A percentile compares a stretch with the other conserved stretches of the same genome.
phyloP scores from a whole-genome alignment of 1,140 invertebrate species.

The Drosophila sulfurigaster region DNA sequence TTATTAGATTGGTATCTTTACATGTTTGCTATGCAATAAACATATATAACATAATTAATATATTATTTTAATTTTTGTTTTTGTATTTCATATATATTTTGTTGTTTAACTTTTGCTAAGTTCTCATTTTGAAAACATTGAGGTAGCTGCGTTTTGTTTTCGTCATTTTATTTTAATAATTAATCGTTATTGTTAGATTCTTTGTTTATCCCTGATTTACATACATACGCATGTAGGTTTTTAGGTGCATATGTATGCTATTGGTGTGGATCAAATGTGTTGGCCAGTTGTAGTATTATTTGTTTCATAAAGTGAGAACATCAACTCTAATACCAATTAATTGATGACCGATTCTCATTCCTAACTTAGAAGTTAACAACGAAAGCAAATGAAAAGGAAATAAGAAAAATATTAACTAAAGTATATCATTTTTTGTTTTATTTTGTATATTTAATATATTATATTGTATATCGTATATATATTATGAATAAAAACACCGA shows the following conservation, averaged over 20 bases:
- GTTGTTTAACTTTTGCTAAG: slow-evolving; percentile 45
- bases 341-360: slow-evolving; percentile 28
- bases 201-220: slow-evolving; percentile 66
- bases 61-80: slow-evolving; percentile 23
- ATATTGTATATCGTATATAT: slow-evolving; percentile 62
- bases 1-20: slow-evolving; percentile 59
- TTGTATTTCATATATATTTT: slow-evolving; percentile 31
- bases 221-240: slow-evolving; percentile 22
- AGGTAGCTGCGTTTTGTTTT: slow-evolving; percentile 61
- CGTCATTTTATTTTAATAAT: slow-evolving; percentile 22
- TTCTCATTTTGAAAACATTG: slow-evolving; percentile 60
- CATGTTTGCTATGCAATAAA: slow-evolving; percentile 78
- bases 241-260: slow-evolving; percentile 27
- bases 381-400: slow-evolving; percentile 10
- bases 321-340: not conserved
- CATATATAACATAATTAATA: slow-evolving; percentile 60
- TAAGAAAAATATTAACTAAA: slow-evolving; percentile 55
- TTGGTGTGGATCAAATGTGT: slow-evolving; percentile 32
- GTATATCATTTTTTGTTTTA: slow-evolving; percentile 45
- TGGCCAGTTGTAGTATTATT: slow-evolving; percentile 30
- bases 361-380: slow-evolving; percentile 27
- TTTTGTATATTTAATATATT: slow-evolving; percentile 56
- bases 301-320: slow-evolving; percentile 28
- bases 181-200: slow-evolving; percentile 27
- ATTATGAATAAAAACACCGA: slow-evolving; percentile 66